Evolutionary conservation across 2,888 invertebrate species (phyloP).

Genomic region (Eudemis profundana): DNA sequence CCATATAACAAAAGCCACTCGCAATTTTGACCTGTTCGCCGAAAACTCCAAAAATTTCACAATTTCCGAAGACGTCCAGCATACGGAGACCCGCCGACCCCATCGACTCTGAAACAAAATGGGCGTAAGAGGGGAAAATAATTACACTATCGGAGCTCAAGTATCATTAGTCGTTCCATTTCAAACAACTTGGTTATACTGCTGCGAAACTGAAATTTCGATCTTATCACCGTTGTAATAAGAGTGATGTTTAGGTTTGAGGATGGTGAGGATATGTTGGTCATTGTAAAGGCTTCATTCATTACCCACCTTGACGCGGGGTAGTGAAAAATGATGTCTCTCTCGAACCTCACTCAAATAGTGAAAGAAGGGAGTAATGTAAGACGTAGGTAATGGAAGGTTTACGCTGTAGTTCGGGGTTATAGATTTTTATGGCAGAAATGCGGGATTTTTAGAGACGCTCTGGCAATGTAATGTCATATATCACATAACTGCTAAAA

Average conservation of each 20-base stretch:
- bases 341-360: constrained; percentile 54
- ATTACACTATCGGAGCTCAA: constrained; percentile 41
- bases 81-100: constrained; percentile 9
- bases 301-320: constrained; percentile 58
- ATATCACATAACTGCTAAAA: too few relatives aligned
- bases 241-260: constrained; percentile 2
- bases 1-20: constrained; percentile 17
- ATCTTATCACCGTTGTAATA: neutral
- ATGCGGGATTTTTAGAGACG: neutral
- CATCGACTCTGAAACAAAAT: constrained; percentile 19
- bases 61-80: constrained; percentile 29
- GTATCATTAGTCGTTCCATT: constrained; percentile 28
- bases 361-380: constrained; percentile 51
- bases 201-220: neutral
- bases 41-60: constrained; percentile 23
- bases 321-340: constrained; percentile 65
- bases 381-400: constrained; percentile 46
- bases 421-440: constrained; percentile 20
- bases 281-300: constrained; percentile 40
- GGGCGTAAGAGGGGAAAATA: constrained; percentile 30
- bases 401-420: constrained; percentile 15
- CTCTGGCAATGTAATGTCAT: neutral
- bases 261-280: constrained; percentile 28
- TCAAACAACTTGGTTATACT: neutral
- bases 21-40: constrained; percentile 13